A percentile compares a stretch with the other conserved stretches of the same genome.
phyloP scores from a whole-genome alignment of 1,140 invertebrate genomes.

The Drosophila obscura region DNA sequence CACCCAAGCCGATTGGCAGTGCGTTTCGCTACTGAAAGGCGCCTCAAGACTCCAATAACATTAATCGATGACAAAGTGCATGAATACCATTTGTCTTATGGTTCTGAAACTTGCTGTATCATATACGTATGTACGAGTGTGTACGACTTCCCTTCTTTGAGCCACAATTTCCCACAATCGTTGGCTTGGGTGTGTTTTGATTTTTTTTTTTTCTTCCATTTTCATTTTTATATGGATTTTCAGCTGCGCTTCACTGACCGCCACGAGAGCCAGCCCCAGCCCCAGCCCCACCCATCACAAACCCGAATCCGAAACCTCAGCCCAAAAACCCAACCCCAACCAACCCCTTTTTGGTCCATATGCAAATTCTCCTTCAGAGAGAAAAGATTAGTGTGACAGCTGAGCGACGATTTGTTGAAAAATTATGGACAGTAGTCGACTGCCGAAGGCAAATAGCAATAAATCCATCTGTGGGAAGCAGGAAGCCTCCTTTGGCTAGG shows the following conservation, averaged over 20 bases:
- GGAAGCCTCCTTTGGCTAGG: slow-evolving; percentile 25
- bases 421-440: slow-evolving; percentile 80
- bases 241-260: slow-evolving; percentile 75
- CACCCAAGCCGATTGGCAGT: slow-evolving; percentile 19
- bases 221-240: slow-evolving; percentile 61
- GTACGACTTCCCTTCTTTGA: slow-evolving; percentile 18
- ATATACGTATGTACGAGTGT: slow-evolving; percentile 2
- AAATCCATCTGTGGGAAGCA: slow-evolving; percentile 48
- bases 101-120: slow-evolving; percentile 37
- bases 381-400: slow-evolving; percentile 78
- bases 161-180: slow-evolving; percentile 75
- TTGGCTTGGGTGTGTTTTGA: slow-evolving; percentile 43
- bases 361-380: slow-evolving; percentile 61
- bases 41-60: too few relatives aligned
- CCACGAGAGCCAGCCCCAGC: slow-evolving; percentile 21
- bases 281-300: slow-evolving; percentile 16
- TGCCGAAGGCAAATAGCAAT: slow-evolving; percentile 69
- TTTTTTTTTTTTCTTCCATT: slow-evolving; percentile 28
- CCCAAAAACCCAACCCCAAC: slow-evolving; percentile 34
- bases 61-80: background rate
- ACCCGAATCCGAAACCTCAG: slow-evolving; percentile 17
- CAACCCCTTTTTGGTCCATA: slow-evolving; percentile 52
- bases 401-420: slow-evolving; percentile 81
- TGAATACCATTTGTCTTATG: background rate
- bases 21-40: slow-evolving; percentile 14